A percentile compares a stretch with the other conserved stretches of the same genome.
These are phyloP conservation scores for Dynastes grantii DNA, from an alignment of 2,888 invertebrate genomes.

Conservation along the genomic window DNA sequence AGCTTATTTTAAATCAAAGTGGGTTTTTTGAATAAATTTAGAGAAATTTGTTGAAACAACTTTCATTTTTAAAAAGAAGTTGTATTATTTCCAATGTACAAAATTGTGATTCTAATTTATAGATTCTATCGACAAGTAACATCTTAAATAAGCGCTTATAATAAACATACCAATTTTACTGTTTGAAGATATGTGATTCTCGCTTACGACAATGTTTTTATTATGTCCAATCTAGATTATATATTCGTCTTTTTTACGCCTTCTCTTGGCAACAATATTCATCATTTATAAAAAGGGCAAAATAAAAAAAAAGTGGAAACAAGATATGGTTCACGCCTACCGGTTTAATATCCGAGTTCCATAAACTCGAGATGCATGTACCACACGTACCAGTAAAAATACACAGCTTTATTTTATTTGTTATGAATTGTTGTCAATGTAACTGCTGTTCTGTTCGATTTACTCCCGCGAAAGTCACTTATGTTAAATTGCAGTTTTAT, in stretches of 20 bases:
- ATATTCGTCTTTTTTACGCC: slow-evolving; percentile 16
- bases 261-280: slow-evolving; percentile 15
- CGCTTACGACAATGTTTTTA: slow-evolving; percentile 16
- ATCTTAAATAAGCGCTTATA: neutral
- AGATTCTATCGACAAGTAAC: slow-evolving; percentile 15
- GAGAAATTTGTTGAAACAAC: too few species aligned
- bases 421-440: slow-evolving; percentile 1
- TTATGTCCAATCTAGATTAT: slow-evolving; percentile 18
- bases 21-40: too few species aligned
- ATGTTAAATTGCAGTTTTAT: too few species aligned
- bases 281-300: slow-evolving; percentile 8
- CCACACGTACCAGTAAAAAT: slow-evolving; percentile 18
- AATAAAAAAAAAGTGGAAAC: slow-evolving; percentile 19
- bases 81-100: neutral
- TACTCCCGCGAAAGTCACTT: neutral
- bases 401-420: neutral
- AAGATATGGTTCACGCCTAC: slow-evolving; percentile 30
- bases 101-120: neutral
- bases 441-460: slow-evolving; percentile 20
- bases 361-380: neutral
- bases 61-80: too few species aligned
- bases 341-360: neutral
- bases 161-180: neutral
- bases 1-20: too few species aligned
- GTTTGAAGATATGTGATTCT: neutral